Conservation (phyloP, 2,797 vertebrate genomes). For the Fundulus diaphanus region DNA sequence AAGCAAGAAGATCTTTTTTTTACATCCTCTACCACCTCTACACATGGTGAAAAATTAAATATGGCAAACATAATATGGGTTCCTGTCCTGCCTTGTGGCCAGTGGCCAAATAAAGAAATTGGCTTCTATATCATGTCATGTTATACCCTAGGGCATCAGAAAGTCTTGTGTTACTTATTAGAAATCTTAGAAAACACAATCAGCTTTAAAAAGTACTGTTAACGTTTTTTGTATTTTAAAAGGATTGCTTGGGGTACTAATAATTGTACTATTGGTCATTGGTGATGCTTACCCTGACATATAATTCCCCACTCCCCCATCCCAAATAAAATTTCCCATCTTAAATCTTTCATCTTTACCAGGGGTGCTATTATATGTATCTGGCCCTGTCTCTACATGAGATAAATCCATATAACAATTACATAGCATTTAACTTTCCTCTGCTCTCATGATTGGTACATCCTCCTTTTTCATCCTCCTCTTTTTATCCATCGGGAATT, state of each 20-base stretch:
- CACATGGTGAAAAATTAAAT: not conserved
- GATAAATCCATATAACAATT: not conserved
- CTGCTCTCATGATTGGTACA: slow-evolving; percentile 16
- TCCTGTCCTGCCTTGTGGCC: not conserved
- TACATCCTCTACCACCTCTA: not conserved
- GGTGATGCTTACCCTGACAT: no score
- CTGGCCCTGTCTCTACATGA: not conserved
- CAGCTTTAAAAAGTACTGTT: no score
- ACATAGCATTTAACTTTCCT: slow-evolving; percentile 12
- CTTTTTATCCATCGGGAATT: slow-evolving; percentile 64
- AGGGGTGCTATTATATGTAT: not conserved
- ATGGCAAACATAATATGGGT: no score
- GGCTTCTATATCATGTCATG: not conserved
- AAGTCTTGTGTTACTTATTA: not conserved
- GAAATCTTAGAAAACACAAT: not conserved
- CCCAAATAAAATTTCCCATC: no score
- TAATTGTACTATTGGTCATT: no score
- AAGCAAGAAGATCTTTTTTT: not conserved
- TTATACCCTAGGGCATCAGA: not conserved
- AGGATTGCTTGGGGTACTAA: no score
- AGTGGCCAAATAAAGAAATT: not conserved
- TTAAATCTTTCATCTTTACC: no score
- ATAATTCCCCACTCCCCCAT: no score
- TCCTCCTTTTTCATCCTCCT: slow-evolving; percentile 12
- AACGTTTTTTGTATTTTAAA: no score